These are phyloP conservation scores for Drosophila anomalata DNA, from an alignment of 2,888 invertebrate species.

Conservation along the genomic window DNA sequence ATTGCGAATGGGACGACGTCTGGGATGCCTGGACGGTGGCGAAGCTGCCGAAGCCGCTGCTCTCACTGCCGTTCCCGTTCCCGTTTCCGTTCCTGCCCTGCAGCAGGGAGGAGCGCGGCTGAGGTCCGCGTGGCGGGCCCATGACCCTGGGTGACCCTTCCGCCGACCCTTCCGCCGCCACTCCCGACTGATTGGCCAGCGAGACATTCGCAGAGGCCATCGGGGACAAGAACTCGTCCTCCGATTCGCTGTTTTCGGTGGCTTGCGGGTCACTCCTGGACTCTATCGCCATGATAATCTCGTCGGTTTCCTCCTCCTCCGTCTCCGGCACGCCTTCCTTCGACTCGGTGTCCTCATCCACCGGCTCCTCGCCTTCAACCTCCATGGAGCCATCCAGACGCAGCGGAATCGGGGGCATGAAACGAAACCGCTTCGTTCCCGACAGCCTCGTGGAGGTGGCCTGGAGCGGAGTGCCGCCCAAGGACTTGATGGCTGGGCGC, in stretches of 20 bases:
- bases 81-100: conserved; percentile 43
- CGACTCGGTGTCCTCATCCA: conserved; percentile 28
- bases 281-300: conserved; percentile 58
- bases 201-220: conserved; percentile 61
- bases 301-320: conserved; percentile 50
- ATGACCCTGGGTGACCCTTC: neutral
- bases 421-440: conserved; percentile 22
- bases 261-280: conserved; percentile 24
- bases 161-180: neutral
- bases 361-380: neutral
- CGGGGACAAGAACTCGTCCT: conserved; percentile 67
- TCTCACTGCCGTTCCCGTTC: conserved; percentile 51
- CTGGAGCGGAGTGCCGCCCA: neutral
- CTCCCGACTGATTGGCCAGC: conserved; percentile 3
- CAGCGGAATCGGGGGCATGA: conserved; percentile 47
- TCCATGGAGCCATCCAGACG: conserved; percentile 1
- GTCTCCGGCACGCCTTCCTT: neutral
- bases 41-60: conserved; percentile 67
- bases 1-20: conserved; percentile 53
- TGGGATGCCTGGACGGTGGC: conserved; percentile 30
- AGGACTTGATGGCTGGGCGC: neutral
- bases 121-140: conserved; percentile 61
- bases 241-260: conserved; percentile 39
- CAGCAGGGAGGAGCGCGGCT: conserved; percentile 61
- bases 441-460: conserved; percentile 8